Percentiles rank a stretch among this genome's conserved stretches.
Conservation (phyloP, 2,797 vertebrate genomes). For the Premnoplex brunnescens region DNA sequence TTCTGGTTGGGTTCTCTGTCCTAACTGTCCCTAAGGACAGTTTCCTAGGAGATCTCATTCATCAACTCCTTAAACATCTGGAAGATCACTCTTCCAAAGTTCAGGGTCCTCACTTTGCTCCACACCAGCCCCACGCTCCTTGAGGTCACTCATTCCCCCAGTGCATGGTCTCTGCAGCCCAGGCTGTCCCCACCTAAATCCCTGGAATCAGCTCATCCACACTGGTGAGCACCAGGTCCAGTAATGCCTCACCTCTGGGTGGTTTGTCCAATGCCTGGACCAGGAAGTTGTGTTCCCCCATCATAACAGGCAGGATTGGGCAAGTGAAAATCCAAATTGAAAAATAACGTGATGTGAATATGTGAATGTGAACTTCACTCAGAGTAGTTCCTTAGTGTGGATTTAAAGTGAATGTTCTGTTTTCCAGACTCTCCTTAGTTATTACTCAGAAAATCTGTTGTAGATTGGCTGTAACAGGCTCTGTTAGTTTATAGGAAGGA, state of each 20-base stretch:
- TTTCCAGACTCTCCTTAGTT: not conserved
- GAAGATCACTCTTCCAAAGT: not conserved
- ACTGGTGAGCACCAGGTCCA: not conserved
- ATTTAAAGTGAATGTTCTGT: not conserved
- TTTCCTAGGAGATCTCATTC: not conserved
- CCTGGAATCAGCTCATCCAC: not conserved
- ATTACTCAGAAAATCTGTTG: not conserved
- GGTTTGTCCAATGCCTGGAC: not conserved
- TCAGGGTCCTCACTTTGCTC: not conserved
- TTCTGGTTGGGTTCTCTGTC: not conserved
- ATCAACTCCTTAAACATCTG: not conserved
- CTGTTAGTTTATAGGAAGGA: not conserved
- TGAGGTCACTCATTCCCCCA: not conserved
- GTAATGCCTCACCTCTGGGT: not conserved
- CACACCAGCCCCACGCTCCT: no score
- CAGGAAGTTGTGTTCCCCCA: not conserved
- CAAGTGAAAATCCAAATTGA: not conserved
- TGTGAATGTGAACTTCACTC: not conserved
- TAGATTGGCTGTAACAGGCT: not conserved
- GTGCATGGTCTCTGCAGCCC: fast-evolving
- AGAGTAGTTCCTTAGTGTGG: not conserved
- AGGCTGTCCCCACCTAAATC: not conserved
- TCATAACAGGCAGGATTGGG: not conserved
- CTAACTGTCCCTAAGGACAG: not conserved
- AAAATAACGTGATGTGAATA: not conserved